These are phyloP conservation scores for Troglohyphantes excavatus DNA, from an alignment of 2,888 invertebrate genomes.

Conservation along the genomic window DNA sequence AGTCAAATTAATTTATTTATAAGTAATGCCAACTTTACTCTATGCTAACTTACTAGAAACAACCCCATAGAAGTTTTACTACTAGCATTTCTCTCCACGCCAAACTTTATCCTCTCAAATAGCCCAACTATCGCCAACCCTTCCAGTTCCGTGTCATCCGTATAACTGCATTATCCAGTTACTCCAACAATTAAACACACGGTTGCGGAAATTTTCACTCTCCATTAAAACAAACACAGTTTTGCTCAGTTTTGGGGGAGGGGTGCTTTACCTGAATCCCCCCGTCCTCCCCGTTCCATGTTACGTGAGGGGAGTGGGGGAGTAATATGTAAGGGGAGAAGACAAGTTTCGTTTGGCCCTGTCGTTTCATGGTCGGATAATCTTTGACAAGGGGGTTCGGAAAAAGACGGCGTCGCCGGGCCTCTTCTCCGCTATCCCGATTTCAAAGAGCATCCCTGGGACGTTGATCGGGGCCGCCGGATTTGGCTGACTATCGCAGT, in stretches of 20 bases:
- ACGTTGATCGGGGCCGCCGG: not conserved
- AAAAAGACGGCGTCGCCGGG: conserved; percentile 46
- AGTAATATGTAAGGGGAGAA: conserved; percentile 8
- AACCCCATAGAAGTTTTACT: too few relatives aligned
- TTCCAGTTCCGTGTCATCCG: not conserved
- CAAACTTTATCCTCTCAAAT: not conserved
- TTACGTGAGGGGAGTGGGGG: not conserved
- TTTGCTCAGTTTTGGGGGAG: not conserved
- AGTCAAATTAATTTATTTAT: too few relatives aligned
- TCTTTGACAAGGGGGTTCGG: conserved; percentile 57
- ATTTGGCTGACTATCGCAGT: not conserved
- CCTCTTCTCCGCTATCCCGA: not conserved
- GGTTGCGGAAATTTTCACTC: conserved; percentile 28
- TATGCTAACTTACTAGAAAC: too few relatives aligned
- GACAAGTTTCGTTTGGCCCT: conserved; percentile 56
- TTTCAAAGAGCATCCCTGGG: not conserved
- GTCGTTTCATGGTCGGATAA: conserved; percentile 74
- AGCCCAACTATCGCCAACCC: not conserved
- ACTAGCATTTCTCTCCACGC: too few relatives aligned
- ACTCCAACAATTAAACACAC: conserved; percentile 25
- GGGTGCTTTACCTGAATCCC: not conserved
- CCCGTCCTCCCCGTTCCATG: not conserved
- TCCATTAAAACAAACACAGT: conserved; percentile 23
- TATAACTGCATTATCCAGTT: not conserved
- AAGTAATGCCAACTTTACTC: too few relatives aligned